These are phyloP conservation scores for Catagonus wagneri DNA, from an alignment of 2,113 vertebrate genomes.

Conservation along the genomic window DNA sequence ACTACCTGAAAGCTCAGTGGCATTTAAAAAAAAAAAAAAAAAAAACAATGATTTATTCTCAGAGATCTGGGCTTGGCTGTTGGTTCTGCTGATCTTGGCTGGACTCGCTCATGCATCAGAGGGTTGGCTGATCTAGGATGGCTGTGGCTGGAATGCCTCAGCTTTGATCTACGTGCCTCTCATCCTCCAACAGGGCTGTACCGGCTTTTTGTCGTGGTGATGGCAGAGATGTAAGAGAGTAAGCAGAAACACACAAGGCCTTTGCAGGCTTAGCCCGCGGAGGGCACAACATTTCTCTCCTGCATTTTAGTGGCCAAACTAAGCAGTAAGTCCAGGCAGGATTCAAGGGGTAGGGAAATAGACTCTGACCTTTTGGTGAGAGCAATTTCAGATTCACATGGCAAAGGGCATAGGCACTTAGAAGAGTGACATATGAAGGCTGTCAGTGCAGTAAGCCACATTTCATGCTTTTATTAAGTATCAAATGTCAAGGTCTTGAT, in stretches of 20 bases:
- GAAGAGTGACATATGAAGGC: neutral
- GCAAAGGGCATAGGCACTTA: neutral
- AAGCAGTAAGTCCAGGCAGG: neutral
- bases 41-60: neutral
- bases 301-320: neutral
- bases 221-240: neutral
- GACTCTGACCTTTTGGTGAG: neutral
- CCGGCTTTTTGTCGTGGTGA: neutral
- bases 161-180: neutral
- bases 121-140: neutral
- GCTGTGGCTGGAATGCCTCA: neutral
- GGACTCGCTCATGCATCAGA: neutral
- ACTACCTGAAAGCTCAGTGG: neutral
- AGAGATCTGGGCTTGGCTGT: neutral
- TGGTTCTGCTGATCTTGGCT: neutral
- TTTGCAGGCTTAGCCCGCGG: neutral
- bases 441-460: neutral
- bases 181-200: neutral
- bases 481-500: neutral
- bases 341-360: neutral
- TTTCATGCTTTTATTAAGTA: neutral
- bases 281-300: rapidly evolving
- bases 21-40: neutral
- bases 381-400: neutral
- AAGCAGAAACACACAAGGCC: neutral